Conservation (phyloP, 2,113 vertebrate species). For the Paramisgurnus dabryanus region DNA sequence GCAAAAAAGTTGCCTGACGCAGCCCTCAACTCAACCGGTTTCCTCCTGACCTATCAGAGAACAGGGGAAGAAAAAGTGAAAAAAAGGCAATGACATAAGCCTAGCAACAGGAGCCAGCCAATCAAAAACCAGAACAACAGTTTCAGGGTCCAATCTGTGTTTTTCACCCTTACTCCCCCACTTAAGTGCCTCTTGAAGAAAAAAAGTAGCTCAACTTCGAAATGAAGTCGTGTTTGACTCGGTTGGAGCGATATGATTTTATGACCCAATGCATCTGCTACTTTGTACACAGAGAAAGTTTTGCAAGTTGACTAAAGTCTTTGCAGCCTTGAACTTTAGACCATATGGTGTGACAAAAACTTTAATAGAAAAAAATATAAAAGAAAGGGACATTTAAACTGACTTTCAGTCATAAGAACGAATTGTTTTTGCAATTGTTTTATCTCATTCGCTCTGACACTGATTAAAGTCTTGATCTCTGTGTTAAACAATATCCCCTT, state of each 20-base stretch:
- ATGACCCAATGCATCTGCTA: conserved; percentile 44
- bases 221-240: conserved; percentile 65
- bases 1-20: conserved; percentile 60
- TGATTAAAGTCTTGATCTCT: conserved; percentile 8
- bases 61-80: conserved; percentile 65
- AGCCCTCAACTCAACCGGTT: conserved; percentile 70
- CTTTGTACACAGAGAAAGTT: conserved; percentile 22
- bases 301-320: conserved; percentile 19
- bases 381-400: conserved; percentile 11
- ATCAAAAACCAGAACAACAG: conserved; percentile 80
- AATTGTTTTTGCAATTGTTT: conserved; percentile 14
- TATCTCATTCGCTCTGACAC: neutral
- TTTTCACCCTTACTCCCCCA: conserved; percentile 56
- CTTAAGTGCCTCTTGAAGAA: conserved; percentile 62
- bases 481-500: conserved; percentile 8
- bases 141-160: conserved; percentile 74
- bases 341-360: conserved; percentile 41
- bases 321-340: conserved; percentile 50
- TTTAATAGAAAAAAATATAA: conserved; percentile 35
- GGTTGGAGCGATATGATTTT: conserved; percentile 56
- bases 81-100: conserved; percentile 75
- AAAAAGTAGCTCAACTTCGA: conserved; percentile 50
- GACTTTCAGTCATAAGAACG: neutral
- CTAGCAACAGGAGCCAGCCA: conserved; percentile 79
- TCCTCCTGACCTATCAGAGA: conserved; percentile 76